These are phyloP conservation scores for Mionectes macconnelli DNA, from an alignment of 2,113 vertebrate species.

Conservation along the genomic window DNA sequence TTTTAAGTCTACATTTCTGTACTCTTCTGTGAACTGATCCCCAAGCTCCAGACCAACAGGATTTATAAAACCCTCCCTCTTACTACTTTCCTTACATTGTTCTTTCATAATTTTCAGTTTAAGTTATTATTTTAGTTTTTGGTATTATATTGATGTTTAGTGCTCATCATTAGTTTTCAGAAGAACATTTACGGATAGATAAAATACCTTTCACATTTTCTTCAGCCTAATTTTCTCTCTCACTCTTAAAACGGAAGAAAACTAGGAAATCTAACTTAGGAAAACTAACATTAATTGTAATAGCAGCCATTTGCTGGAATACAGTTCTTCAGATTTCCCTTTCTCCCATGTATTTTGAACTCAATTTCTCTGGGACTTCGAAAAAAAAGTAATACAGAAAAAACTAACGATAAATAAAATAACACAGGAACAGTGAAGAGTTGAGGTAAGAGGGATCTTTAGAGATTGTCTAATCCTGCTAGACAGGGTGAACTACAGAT, in stretches of 20 bases:
- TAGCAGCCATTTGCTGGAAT: not conserved
- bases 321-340: not conserved
- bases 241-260: not conserved
- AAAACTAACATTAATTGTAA: not conserved
- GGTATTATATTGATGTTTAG: slow-evolving; percentile 37
- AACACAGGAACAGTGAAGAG: not conserved
- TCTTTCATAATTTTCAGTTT: slow-evolving; percentile 65
- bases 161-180: not conserved
- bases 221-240: not conserved
- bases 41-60: slow-evolving; percentile 76
- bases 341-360: not conserved
- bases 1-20: slow-evolving; percentile 65
- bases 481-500: not conserved
- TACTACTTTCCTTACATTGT: slow-evolving; percentile 65
- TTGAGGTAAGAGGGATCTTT: not conserved
- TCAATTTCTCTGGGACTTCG: not conserved
- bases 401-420: not conserved
- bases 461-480: not conserved
- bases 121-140: slow-evolving; percentile 71
- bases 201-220: not conserved
- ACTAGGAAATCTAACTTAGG: not conserved
- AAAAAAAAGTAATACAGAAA: not conserved
- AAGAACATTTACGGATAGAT: not conserved
- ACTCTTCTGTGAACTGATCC: slow-evolving; percentile 71
- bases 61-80: slow-evolving; percentile 42